Evolutionary conservation across 2,888 invertebrate genomes (phyloP).

Genomic region (Tillus elongatus): DNA sequence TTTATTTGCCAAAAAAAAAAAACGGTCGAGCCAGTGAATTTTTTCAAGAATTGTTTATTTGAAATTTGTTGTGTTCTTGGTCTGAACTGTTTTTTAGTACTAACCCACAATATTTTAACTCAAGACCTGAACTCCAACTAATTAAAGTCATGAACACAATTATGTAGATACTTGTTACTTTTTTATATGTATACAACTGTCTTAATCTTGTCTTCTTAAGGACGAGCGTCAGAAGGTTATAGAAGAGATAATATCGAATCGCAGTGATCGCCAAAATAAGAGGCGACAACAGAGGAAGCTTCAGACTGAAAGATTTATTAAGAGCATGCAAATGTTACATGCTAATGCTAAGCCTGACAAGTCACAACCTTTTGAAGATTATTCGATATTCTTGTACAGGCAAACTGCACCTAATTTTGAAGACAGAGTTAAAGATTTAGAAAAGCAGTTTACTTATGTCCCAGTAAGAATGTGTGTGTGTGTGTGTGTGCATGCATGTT

Average conservation of each 20-base stretch:
- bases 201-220: no score
- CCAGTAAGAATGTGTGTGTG: constrained; percentile 51
- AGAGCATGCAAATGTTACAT: constrained; percentile 78
- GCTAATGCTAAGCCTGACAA: constrained; percentile 61
- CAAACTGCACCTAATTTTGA: constrained; percentile 77
- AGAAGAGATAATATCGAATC: constrained; percentile 63
- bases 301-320: constrained; percentile 72
- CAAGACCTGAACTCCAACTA: no score
- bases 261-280: constrained; percentile 52
- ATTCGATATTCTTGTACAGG: constrained; percentile 76
- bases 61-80: no score
- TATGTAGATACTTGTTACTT: no score
- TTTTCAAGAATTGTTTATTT: no score
- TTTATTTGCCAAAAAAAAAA: neutral
- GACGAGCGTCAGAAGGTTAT: constrained; percentile 67
- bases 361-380: constrained; percentile 64
- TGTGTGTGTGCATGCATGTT: no score
- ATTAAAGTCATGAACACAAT: no score
- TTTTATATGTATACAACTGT: no score
- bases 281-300: constrained; percentile 61
- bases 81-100: no score
- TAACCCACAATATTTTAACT: no score
- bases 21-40: no score
- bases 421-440: constrained; percentile 75
- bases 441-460: constrained; percentile 58